Conservation (phyloP, 2,797 vertebrate genomes). For the Zenarchopterus dispar region DNA sequence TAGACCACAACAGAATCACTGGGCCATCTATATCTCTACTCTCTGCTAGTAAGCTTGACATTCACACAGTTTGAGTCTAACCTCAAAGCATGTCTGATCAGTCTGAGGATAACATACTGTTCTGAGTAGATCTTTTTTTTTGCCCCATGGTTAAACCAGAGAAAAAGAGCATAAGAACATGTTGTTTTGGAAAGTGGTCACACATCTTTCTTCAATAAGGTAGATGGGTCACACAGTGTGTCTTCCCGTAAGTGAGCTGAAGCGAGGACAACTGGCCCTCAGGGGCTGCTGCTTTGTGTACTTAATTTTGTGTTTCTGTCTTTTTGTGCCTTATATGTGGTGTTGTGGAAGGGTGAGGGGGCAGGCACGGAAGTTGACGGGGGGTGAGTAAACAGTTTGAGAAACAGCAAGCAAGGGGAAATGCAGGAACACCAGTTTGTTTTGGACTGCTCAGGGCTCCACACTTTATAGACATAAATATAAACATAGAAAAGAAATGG, state of each 20-base stretch:
- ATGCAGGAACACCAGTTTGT: slow-evolving; percentile 70
- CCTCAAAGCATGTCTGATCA: slow-evolving; percentile 67
- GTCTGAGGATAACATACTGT: slow-evolving; percentile 58
- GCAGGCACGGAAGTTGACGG: slow-evolving; percentile 39
- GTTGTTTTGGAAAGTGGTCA: slow-evolving; percentile 66
- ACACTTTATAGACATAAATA: slow-evolving; percentile 79
- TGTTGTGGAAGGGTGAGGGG: slow-evolving; percentile 31
- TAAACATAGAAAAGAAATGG: slow-evolving; percentile 71
- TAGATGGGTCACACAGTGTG: slow-evolving; percentile 69
- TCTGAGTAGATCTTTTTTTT: slow-evolving; percentile 50
- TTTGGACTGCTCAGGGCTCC: slow-evolving; percentile 66
- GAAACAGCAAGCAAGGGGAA: slow-evolving; percentile 56
- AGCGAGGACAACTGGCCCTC: slow-evolving; percentile 62
- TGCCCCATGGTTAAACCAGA: slow-evolving; percentile 63
- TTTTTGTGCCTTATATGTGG: slow-evolving; percentile 43
- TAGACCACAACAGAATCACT: slow-evolving; percentile 60
- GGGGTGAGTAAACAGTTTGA: slow-evolving; percentile 72
- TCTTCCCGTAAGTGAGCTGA: slow-evolving; percentile 74
- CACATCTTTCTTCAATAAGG: slow-evolving; percentile 76
- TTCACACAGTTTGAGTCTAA: slow-evolving; percentile 62
- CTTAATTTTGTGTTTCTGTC: slow-evolving; percentile 27
- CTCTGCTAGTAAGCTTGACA: slow-evolving; percentile 41
- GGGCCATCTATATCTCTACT: slow-evolving; percentile 53
- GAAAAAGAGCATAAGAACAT: slow-evolving; percentile 60
- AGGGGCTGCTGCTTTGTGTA: slow-evolving; percentile 49